Evolutionary conservation across 2,888 invertebrate species (phyloP).

Genomic region (Heliothis peltigera): DNA sequence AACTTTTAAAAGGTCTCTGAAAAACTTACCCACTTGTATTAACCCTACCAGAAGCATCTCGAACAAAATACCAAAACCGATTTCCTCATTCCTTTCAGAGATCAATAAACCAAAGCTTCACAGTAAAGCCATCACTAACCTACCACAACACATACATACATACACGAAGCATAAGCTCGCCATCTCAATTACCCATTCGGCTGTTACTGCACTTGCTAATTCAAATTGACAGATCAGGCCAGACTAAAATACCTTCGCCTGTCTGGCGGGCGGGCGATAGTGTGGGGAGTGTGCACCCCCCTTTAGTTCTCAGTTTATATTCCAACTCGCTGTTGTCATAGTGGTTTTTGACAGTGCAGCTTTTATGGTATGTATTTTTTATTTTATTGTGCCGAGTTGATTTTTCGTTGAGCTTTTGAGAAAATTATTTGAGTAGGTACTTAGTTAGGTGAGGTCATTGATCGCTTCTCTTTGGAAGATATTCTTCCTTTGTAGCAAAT

Average conservation of each 20-base stretch:
- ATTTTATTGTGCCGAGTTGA: slow-evolving; percentile 30
- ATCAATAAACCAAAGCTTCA: slow-evolving; percentile 17
- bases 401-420: slow-evolving; percentile 11
- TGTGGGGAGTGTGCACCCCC: slow-evolving; percentile 65
- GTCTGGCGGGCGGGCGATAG: slow-evolving; percentile 73
- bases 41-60: too few species aligned
- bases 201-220: slow-evolving; percentile 81
- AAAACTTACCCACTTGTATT: too few species aligned
- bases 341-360: slow-evolving; percentile 79
- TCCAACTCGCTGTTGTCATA: slow-evolving; percentile 76
- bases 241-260: slow-evolving; percentile 83
- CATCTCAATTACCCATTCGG: slow-evolving; percentile 76
- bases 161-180: slow-evolving; percentile 51
- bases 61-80: neutral
- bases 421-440: neutral
- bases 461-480: too few species aligned
- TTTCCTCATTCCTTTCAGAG: neutral
- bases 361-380: slow-evolving; percentile 60
- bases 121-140: slow-evolving; percentile 57
- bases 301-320: slow-evolving; percentile 66
- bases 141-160: slow-evolving; percentile 67
- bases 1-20: too few species aligned
- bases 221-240: slow-evolving; percentile 89
- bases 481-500: too few species aligned
- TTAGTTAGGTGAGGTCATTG: neutral